Evolutionary conservation across 2,797 vertebrate species (phyloP).

Genomic region (Anguilla obscura): DNA sequence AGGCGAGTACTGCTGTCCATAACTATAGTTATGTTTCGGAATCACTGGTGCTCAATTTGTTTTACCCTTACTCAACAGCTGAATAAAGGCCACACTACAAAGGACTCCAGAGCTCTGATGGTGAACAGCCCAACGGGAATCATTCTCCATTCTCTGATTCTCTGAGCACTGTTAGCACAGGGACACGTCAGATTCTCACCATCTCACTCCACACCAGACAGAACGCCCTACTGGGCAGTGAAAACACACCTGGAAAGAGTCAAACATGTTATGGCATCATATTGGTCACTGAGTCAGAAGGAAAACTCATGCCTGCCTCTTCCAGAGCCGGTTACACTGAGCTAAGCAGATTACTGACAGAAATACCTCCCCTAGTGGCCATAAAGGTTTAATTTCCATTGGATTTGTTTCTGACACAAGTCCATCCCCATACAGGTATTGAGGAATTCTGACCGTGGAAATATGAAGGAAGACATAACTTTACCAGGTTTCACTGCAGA

Average conservation of each 20-base stretch:
- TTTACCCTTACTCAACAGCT: not conserved
- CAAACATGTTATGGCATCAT: not conserved
- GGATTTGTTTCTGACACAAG: constrained; percentile 48
- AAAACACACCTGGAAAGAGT: not conserved
- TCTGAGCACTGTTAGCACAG: not conserved
- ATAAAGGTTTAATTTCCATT: constrained; percentile 59
- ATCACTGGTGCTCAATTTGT: not conserved
- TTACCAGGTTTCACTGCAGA: not conserved
- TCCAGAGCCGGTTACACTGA: not conserved
- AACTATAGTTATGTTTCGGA: not conserved
- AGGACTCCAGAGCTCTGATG: too few relatives aligned
- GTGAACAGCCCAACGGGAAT: not conserved
- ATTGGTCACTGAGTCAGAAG: not conserved
- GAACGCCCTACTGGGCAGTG: not conserved
- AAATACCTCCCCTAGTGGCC: constrained; percentile 50
- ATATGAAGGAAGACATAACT: constrained; percentile 21
- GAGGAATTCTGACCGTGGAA: not conserved
- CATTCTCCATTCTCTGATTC: not conserved
- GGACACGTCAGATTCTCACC: not conserved
- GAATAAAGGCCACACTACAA: not conserved
- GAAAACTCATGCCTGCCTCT: not conserved
- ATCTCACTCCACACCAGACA: not conserved
- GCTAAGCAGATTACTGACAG: not conserved
- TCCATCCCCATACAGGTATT: constrained; percentile 51
- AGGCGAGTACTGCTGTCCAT: not conserved